phyloP scores from a whole-genome alignment of 2,797 vertebrate genomes.

The Pangasius krempfi region DNA sequence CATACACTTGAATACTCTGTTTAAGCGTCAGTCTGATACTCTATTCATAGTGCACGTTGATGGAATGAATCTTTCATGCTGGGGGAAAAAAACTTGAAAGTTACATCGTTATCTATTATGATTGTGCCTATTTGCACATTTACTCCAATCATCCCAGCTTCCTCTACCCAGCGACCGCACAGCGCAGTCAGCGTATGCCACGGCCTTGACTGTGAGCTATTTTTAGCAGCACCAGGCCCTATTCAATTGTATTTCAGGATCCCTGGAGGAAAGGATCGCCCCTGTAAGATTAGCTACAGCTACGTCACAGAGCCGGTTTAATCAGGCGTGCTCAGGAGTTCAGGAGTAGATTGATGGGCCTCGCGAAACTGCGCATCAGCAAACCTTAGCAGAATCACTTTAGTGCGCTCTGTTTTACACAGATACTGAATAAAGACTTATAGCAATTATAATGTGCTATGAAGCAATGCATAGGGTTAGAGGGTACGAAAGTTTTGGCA shows the following conservation, averaged over 20 bases:
- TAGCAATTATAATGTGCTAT: not conserved
- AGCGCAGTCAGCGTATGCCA: slow-evolving; percentile 11
- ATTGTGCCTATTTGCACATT: slow-evolving; percentile 18
- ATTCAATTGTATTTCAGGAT: slow-evolving; percentile 46
- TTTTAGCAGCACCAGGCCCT: slow-evolving; percentile 65
- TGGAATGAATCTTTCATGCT: slow-evolving; percentile 1
- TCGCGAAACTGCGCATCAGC: slow-evolving; percentile 59
- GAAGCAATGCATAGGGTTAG: not conserved
- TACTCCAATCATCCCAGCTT: slow-evolving; percentile 3
- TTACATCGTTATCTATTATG: not conserved
- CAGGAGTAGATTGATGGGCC: slow-evolving; percentile 58
- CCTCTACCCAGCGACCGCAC: not conserved
- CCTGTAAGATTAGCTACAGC: slow-evolving; percentile 64
- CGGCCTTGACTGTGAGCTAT: slow-evolving; percentile 57
- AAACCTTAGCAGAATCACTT: slow-evolving; percentile 42
- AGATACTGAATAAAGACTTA: not conserved
- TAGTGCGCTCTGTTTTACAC: slow-evolving; percentile 12
- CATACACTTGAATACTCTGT: not conserved
- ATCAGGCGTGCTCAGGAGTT: slow-evolving; percentile 44
- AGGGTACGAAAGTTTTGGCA: not conserved
- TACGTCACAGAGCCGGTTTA: slow-evolving; percentile 62
- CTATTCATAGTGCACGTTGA: not conserved
- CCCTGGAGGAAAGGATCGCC: slow-evolving; percentile 58
- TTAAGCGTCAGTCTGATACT: not conserved
- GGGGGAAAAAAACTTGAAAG: not conserved